Evolutionary conservation across 2,888 invertebrate species (phyloP).

Genomic region (Pogonocherus hispidulus): DNA sequence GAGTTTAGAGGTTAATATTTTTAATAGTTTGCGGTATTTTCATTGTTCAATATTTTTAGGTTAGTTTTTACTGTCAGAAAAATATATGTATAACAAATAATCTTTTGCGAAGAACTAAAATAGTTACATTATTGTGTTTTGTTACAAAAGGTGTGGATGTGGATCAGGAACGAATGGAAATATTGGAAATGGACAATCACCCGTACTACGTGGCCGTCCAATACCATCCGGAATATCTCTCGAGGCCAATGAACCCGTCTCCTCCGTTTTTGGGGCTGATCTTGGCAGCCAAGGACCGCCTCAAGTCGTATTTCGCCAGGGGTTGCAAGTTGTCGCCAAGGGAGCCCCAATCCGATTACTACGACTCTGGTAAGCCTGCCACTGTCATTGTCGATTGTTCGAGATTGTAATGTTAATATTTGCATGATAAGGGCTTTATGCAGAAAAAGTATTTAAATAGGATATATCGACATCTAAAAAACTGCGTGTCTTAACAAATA

Average conservation of each 20-base stretch:
- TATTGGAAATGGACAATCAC: constrained; percentile 88
- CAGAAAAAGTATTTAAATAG: too few species aligned
- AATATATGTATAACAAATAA: too few species aligned
- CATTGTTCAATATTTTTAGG: too few species aligned
- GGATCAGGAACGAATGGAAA: constrained; percentile 93
- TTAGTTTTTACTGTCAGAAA: too few species aligned
- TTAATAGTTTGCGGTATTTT: too few species aligned
- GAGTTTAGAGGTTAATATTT: too few species aligned
- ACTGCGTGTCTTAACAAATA: too few species aligned
- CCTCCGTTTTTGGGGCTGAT: constrained; percentile 96
- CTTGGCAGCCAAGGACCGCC: constrained; percentile 87
- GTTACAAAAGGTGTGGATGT: constrained; percentile 76
- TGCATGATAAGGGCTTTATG: too few species aligned
- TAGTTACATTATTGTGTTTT: neutral
- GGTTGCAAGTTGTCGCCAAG: constrained; percentile 84
- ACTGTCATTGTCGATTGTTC: too few species aligned
- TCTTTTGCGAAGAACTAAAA: neutral
- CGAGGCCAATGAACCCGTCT: constrained; percentile 91
- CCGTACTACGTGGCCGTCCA: constrained; percentile 96
- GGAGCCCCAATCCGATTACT: constrained; percentile 77
- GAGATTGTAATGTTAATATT: too few species aligned
- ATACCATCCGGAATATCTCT: constrained; percentile 98
- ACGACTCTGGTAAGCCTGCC: constrained; percentile 73
- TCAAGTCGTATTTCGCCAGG: constrained; percentile 79
- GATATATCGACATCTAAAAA: too few species aligned